phyloP scores from a whole-genome alignment of 1,140 invertebrate species.

The Drosophila pallidifrons region DNA sequence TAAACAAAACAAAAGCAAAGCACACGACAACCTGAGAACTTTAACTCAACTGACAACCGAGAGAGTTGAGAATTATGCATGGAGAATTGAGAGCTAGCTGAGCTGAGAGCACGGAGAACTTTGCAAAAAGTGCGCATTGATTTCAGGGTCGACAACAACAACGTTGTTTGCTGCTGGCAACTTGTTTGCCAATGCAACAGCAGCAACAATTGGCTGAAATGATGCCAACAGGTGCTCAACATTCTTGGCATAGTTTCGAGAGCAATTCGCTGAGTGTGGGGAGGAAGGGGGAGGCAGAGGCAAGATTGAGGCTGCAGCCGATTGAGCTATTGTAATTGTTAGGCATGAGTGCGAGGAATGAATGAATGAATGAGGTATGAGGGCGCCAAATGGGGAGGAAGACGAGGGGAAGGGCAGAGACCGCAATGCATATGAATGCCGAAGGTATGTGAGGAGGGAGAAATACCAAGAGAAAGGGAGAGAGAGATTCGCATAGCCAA shows the following conservation, averaged over 20 bases:
- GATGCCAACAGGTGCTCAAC: constrained; percentile 53
- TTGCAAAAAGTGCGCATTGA: constrained; percentile 25
- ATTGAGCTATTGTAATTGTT: constrained; percentile 44
- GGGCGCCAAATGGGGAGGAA: neutral
- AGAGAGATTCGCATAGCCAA: too few species aligned
- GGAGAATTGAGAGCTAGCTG: constrained; percentile 5
- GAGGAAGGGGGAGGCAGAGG: neutral
- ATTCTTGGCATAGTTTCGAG: constrained; percentile 50
- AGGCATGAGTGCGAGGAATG: constrained; percentile 15
- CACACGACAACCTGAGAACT: neutral
- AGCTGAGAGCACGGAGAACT: too few species aligned
- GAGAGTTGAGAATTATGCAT: constrained; percentile 9
- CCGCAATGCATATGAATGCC: too few species aligned
- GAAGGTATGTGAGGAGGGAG: too few species aligned
- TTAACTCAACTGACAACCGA: neutral
- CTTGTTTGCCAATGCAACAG: constrained; percentile 31
- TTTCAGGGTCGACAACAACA: constrained; percentile 44
- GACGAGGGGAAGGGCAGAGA: neutral
- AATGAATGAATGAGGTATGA: neutral
- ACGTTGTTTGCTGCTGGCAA: constrained; percentile 21
- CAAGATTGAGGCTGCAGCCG: constrained; percentile 7
- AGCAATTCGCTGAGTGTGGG: constrained; percentile 4
- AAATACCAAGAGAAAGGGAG: neutral
- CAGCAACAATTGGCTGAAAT: constrained; percentile 17
- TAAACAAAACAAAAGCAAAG: constrained; percentile 2